These are phyloP conservation scores for Macrobrachium nipponense DNA, from an alignment of 1,140 invertebrate species.

Conservation along the genomic window DNA sequence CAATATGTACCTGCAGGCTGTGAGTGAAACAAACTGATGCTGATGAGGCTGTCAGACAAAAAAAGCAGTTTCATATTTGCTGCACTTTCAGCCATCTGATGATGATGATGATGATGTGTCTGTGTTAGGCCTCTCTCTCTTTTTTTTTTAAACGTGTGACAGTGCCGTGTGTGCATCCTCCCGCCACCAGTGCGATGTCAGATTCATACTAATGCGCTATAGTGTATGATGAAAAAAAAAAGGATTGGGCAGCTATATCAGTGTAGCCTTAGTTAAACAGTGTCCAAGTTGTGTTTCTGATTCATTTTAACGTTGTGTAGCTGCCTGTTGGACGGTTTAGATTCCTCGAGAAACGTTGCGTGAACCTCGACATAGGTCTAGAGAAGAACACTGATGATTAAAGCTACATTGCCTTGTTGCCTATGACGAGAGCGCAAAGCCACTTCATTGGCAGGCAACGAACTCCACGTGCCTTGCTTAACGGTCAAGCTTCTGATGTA, in stretches of 20 bases:
- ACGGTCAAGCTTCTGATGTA: conserved; percentile 44
- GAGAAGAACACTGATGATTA: conserved; percentile 21
- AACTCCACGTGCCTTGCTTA: conserved; percentile 61
- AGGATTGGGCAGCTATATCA: not conserved
- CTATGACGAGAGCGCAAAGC: conserved; percentile 30
- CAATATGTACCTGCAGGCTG: conserved; percentile 61
- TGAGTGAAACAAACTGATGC: conserved; percentile 49
- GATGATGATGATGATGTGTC: conserved; percentile 9
- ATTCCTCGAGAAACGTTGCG: no score
- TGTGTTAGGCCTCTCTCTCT: not conserved
- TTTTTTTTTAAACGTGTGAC: conserved; percentile 1
- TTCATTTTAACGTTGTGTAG: not conserved
- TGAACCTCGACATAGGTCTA: conserved; percentile 11
- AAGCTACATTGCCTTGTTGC: conserved; percentile 54
- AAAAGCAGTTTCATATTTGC: conserved; percentile 22
- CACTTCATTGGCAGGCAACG: conserved; percentile 54
- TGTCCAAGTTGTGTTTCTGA: not conserved
- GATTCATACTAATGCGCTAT: conserved; percentile 38
- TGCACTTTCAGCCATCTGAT: conserved; percentile 47
- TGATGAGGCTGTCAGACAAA: conserved; percentile 9
- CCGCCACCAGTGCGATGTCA: conserved; percentile 48
- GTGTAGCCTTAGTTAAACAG: conserved; percentile 11
- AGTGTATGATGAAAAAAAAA: conserved; percentile 2
- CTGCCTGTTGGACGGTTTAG: not conserved
- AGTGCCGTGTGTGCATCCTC: conserved; percentile 38